Conservation (phyloP, 2,797 vertebrate species). For the Synaphobranchus kaupii region DNA sequence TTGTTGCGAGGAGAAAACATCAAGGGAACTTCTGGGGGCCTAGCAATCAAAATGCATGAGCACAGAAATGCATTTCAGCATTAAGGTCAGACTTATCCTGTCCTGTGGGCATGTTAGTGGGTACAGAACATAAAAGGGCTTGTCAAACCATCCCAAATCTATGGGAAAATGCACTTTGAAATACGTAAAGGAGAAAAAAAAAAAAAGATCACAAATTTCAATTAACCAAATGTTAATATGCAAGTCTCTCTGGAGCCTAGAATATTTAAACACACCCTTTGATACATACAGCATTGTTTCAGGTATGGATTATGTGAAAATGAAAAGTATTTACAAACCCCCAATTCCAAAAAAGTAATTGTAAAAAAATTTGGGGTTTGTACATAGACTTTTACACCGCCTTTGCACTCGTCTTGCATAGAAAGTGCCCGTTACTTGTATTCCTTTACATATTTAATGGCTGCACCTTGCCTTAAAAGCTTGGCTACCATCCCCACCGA, state of each 20-base stretch:
- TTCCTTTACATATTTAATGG: background rate
- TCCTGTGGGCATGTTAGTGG: background rate
- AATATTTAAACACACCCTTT: background rate
- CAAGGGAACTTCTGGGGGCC: background rate
- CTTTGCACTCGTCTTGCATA: background rate
- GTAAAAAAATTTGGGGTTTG: too few relatives aligned
- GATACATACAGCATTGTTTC: background rate
- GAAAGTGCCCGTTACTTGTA: background rate
- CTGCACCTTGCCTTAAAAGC: background rate
- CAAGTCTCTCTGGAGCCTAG: background rate
- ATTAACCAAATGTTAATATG: slow-evolving; percentile 1
- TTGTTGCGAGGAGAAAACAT: background rate
- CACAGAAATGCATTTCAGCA: background rate
- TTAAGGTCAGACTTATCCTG: background rate
- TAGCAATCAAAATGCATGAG: background rate
- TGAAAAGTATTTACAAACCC: background rate
- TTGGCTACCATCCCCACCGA: background rate
- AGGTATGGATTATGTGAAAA: background rate
- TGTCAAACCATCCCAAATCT: background rate
- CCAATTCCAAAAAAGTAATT: too few relatives aligned
- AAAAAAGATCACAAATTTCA: background rate
- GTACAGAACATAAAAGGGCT: background rate
- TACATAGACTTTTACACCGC: background rate
- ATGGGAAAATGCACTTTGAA: background rate
- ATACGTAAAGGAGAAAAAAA: background rate